phyloP scores from a whole-genome alignment of 92 coral and sea anemone species.

The Epizoanthus stellaris region DNA sequence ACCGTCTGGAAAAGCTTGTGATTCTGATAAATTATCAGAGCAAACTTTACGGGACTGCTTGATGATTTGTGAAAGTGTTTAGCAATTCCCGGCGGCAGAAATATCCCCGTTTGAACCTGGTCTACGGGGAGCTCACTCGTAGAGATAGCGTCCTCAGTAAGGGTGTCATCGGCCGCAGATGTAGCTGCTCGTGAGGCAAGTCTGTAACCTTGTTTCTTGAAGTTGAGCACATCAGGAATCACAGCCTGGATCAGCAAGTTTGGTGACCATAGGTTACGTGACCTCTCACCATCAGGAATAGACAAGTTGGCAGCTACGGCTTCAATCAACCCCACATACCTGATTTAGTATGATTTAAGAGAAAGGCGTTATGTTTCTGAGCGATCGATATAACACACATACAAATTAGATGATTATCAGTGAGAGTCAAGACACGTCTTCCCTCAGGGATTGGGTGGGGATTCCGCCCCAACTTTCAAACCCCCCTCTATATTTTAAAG shows the following conservation, averaged over 20 bases:
- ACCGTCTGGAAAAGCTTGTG: conserved; percentile 75
- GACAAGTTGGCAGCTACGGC: conserved; percentile 70
- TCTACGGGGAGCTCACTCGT: conserved; percentile 43
- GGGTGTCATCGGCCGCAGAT: neutral
- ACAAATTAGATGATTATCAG: neutral
- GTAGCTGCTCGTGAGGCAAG: neutral
- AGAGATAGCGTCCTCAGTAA: conserved; percentile 44
- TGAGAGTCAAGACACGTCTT: no score
- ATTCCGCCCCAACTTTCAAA: no score
- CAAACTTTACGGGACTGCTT: conserved; percentile 52
- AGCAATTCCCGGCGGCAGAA: conserved; percentile 54
- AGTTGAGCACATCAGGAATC: conserved; percentile 30
- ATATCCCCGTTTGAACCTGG: conserved; percentile 65
- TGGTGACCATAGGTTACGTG: conserved; percentile 57
- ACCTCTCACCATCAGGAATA: conserved; percentile 43
- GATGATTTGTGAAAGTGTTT: conserved; percentile 13
- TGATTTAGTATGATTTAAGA: conserved; percentile 17
- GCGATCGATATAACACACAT: neutral
- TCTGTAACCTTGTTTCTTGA: conserved; percentile 44
- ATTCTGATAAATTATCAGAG: conserved; percentile 71
- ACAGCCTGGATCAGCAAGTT: conserved; percentile 68
- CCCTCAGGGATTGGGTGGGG: no score
- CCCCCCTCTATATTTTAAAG: no score
- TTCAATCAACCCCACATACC: conserved; percentile 73
- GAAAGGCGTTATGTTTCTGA: neutral